Evolutionary conservation across 2,797 vertebrate species (phyloP), one percentile per base, ranked within the genome.

Genomic region (Petrocephalus sullivani): DNA sequence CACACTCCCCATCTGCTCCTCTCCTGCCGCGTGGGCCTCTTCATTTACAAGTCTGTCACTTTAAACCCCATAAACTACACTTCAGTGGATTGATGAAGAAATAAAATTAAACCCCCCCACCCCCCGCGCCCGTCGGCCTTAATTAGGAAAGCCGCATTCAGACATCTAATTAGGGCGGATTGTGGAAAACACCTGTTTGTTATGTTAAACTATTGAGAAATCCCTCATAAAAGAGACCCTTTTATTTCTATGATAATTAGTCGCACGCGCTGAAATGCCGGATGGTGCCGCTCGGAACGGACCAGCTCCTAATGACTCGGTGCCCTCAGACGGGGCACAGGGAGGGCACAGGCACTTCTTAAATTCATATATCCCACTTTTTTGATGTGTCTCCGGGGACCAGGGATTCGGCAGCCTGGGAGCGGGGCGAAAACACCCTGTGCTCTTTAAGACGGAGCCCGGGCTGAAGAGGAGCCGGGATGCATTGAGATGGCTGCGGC

Each of bases 1-100:
- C 41, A 82, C 87, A 53, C 71, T 58, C 85, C 89, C 88, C 90
- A 91, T 92, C 89, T 90, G 91, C 85, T 90, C 87, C 89, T 57
- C 87, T 89, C 89, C 91, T 64, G 89, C 88, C 88, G 87, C 4
- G 2, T 56, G 78, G 89, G 89, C 88, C 88, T 88, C 85, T 89
- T 91, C 88, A 90, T 91, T 89, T 91, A 91, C 91, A 92, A 92
- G 91, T 92, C 89, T 90, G 90, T 90, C 91, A 91, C 90, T 93
- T 92, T 91, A 91, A 87, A 92, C 90, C 64, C 92, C 89, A 92
- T 93, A 92, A 94, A 93, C 92, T 91, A 92, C 89, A 93, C 89
- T 93, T 89, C 88, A 93, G 90, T 89, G 89, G 82, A 93, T 93
- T 91, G 91, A 92, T 90, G 84, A 93, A 93, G 91, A 90, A 89